Conservation (phyloP, 2,113 vertebrate species). For the Myiozetetes cayanensis region DNA sequence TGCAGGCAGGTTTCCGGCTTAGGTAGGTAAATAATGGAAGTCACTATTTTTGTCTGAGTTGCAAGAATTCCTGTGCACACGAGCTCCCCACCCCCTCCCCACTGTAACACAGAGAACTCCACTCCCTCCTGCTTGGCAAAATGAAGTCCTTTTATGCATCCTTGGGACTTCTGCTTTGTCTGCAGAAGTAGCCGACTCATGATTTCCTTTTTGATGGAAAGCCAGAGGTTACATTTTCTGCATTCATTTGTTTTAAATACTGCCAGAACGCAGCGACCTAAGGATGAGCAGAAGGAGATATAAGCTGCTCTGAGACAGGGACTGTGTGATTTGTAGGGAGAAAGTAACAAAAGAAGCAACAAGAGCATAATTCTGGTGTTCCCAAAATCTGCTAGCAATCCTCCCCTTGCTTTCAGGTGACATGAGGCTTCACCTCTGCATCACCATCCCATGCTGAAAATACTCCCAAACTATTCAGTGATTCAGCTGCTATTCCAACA, state of each 20-base stretch:
- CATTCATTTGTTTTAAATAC: not conserved
- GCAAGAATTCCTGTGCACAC: not conserved
- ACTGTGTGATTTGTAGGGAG: accelerated
- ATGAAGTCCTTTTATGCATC: conserved; percentile 27
- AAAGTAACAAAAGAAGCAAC: not conserved
- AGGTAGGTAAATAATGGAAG: conserved; percentile 59
- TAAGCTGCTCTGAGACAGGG: not conserved
- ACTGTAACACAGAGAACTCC: not conserved
- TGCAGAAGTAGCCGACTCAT: not conserved
- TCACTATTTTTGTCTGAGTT: conserved; percentile 55
- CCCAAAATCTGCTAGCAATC: not conserved
- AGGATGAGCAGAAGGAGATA: not conserved
- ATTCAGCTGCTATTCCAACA: not conserved
- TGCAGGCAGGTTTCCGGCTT: conserved; percentile 54
- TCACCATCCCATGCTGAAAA: not conserved
- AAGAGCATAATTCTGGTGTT: not conserved
- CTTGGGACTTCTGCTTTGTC: not conserved
- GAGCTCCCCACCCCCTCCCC: not conserved
- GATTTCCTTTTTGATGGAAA: not conserved
- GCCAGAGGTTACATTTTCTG: not conserved
- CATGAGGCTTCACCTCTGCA: not conserved
- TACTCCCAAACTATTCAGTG: not conserved
- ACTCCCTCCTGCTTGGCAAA: conserved; percentile 17
- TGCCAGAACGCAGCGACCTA: not conserved
- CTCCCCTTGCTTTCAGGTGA: not conserved